Percentiles rank a stretch among this genome's conserved stretches.
phyloP scores from a whole-genome alignment of 2,113 vertebrate genomes.

The Pterocles gutturalis region DNA sequence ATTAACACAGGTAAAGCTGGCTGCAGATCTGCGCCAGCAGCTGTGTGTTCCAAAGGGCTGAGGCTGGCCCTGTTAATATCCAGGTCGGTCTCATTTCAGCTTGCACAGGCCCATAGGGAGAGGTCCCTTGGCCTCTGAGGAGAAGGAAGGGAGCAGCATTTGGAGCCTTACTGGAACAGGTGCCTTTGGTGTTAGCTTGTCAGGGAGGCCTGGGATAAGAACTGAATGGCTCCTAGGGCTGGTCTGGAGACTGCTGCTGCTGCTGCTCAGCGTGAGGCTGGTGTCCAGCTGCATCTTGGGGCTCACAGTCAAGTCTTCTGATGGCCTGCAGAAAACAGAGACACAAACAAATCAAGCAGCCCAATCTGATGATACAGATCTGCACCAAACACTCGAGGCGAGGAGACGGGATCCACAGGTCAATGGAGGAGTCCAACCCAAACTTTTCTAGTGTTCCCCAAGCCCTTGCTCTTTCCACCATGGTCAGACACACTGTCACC shows the following conservation, averaged over 20 bases:
- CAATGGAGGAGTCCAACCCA: neutral
- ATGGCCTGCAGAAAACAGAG: conserved; percentile 74
- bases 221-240: conserved; percentile 86
- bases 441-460: neutral
- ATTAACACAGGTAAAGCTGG: accelerated
- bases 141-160: neutral
- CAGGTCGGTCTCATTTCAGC: neutral
- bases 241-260: conserved; percentile 76
- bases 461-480: neutral
- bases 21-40: neutral
- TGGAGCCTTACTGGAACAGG: conserved; percentile 81
- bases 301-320: conserved; percentile 89
- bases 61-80: neutral
- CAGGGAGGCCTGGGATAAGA: conserved; percentile 87
- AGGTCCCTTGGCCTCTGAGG: neutral
- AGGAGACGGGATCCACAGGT: neutral
- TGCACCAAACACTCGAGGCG: neutral
- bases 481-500: neutral
- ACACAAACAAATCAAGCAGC: neutral
- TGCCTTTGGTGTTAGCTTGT: conserved; percentile 81
- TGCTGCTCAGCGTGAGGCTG: conserved; percentile 78
- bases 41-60: neutral
- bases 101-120: neutral
- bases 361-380: neutral
- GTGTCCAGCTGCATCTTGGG: conserved; percentile 87